These are phyloP conservation scores for Acronicta alni DNA, from an alignment of 2,888 invertebrate genomes.

Conservation along the genomic window DNA sequence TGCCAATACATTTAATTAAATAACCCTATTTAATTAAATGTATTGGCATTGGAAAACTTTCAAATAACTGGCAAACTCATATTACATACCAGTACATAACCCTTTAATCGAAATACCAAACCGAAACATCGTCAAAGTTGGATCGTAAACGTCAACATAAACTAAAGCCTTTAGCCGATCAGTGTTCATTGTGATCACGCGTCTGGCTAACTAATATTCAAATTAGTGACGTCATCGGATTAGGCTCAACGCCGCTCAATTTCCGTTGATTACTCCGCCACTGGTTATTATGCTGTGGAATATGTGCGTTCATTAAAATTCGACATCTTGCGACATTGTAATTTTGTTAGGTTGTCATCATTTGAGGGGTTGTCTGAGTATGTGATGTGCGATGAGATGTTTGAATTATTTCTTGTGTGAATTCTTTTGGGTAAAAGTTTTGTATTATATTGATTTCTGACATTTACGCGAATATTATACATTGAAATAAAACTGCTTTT, in stretches of 20 bases:
- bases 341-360: slow-evolving; percentile 12
- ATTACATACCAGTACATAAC: slow-evolving; percentile 35
- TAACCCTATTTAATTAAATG: too few species aligned
- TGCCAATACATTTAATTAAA: slow-evolving; percentile 10
- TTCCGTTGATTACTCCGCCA: slow-evolving; percentile 61
- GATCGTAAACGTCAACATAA: slow-evolving; percentile 63
- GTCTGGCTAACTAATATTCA: slow-evolving; percentile 65
- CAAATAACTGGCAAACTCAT: slow-evolving; percentile 15
- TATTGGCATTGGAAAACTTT: slow-evolving; percentile 23
- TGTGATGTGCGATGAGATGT: slow-evolving; percentile 9
- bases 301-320: slow-evolving; percentile 40
- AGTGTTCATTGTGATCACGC: slow-evolving; percentile 59
- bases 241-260: slow-evolving; percentile 57
- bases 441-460: too few species aligned
- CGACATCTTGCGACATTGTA: slow-evolving; percentile 40
- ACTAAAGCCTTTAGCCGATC: slow-evolving; percentile 47
- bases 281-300: slow-evolving; percentile 29
- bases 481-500: too few species aligned
- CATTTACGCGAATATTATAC: too few species aligned
- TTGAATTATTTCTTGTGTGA: not conserved
- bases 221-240: slow-evolving; percentile 70
- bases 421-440: not conserved
- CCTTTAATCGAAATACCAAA: slow-evolving; percentile 57
- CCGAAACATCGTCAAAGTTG: slow-evolving; percentile 61
- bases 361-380: slow-evolving; percentile 2